Percentiles rank a stretch among this genome's conserved stretches.
phyloP scores from a whole-genome alignment of 2,888 invertebrate genomes.

The Scaptodrosophila latifasciaeformis region DNA sequence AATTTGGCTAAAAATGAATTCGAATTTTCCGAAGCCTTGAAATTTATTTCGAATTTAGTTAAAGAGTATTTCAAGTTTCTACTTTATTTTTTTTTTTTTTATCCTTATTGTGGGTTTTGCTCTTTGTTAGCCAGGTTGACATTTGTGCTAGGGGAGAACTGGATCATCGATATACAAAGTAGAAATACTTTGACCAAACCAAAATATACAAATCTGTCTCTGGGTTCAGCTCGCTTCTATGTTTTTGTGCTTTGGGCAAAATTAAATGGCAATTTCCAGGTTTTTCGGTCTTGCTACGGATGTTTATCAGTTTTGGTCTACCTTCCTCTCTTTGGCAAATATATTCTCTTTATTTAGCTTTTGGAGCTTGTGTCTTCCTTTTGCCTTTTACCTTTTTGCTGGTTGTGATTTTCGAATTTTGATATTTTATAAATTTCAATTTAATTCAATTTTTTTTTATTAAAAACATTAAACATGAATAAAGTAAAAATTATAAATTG shows the following conservation, averaged over 20 bases:
- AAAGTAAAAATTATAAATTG: too few relatives aligned
- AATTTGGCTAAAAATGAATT: too few relatives aligned
- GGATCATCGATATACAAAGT: constrained; percentile 44
- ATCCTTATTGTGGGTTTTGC: too few relatives aligned
- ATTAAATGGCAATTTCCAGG: constrained; percentile 45
- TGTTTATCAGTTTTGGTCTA: constrained; percentile 4
- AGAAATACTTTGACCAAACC: not conserved
- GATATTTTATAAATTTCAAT: too few relatives aligned
- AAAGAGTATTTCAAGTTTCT: too few relatives aligned
- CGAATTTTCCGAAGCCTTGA: too few relatives aligned
- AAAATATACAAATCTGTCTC: not conserved
- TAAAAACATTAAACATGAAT: too few relatives aligned
- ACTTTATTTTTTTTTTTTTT: too few relatives aligned
- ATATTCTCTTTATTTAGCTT: too few relatives aligned
- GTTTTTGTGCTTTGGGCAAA: constrained; percentile 4
- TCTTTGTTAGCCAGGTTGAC: constrained; percentile 6
- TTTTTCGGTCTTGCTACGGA: constrained; percentile 37
- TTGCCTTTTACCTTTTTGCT: constrained; percentile 9
- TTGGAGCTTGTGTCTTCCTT: constrained; percentile 14
- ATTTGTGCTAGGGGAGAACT: constrained; percentile 10
- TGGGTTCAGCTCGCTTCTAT: not conserved
- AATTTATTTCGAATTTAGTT: too few relatives aligned
- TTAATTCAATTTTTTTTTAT: too few relatives aligned
- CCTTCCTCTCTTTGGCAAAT: too few relatives aligned
- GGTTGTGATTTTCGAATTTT: not conserved